Evolutionary conservation across 2,113 vertebrate species (phyloP), one percentile per base, ranked within the genome.

Genomic region (Crocuta crocuta): DNA sequence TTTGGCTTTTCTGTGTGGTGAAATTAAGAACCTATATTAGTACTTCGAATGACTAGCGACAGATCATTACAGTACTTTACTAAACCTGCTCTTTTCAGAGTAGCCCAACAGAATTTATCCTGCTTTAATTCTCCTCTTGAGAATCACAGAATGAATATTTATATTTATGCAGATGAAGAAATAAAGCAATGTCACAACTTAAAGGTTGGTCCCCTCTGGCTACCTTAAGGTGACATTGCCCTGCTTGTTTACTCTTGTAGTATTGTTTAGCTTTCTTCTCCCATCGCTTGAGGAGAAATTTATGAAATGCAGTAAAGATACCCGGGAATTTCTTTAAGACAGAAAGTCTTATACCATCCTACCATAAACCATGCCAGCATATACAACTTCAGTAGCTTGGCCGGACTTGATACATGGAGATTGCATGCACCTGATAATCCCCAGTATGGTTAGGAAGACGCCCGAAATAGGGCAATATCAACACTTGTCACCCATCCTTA

Each of bases 1-100:
- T 99, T 99, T 99, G 43, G 99, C 98, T 97, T 99, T 97, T 99
- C 99, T 99, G 93, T 96, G 70, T 94, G 33, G 66, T 81, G 82
- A 97, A 98, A 98, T 21, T 91, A 98, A 89, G 80, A 82, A 24
- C 97, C 87, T 89, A 48, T 13, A 66, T 81, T 80, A 58, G 94
- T 87, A 95, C 19, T 88, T 82, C 6, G 17, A 82, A n/a, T 70
- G 85, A 58, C 65, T 48, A 39, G 58, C 83, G 74, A 79, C 35
- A 96, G 82, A 79, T 87, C 13, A 91, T 79, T 45, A 82, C 4
- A 55, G 33, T 7, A 50, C 35, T 95, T 97, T 84, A 89, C 10
- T 39, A 81, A 95, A 70, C 2, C 15, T 35, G 23, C 68, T 61
- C 78, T 87, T 68, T 68, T 39, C 86, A 86, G 90, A 89, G 26